Base-by-base conservation (phyloP, 2,797 vertebrate genomes). In the Sebastolobus alascanus region DNA sequence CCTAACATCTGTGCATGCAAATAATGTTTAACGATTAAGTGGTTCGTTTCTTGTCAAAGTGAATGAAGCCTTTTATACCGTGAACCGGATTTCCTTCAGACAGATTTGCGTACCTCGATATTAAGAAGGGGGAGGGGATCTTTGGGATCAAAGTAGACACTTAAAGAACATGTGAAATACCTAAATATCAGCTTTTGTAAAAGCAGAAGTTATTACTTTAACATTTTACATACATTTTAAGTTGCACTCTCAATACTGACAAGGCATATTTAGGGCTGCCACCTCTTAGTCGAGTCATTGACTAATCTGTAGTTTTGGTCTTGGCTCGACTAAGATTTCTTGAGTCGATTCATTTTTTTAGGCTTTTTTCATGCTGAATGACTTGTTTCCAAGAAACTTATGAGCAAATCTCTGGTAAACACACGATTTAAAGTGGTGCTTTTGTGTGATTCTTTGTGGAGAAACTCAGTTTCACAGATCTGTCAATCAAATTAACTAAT, bases 1-100 rank as follows among this genome's bases (percentile, higher is more conserved):
- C 2, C 37, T 68, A 77, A 89, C 86, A 92, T 81, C 88, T 91
- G 90, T 75, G 56, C 55, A 91, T 90, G 90, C 63, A 92, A 92
- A 92, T 82, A n/a, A 12, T 27, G 6, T 72, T 54, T 16, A 74
- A 76, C 29, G 22, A 80, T 73, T 25, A 64, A 64, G 22, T 16
- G 56, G 33, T 40, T 68, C 8, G 31, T 82, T 84, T 83, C 69
- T 54, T 29, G 56, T 75, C 8, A 55, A 43, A 55, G 31, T 85
- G 73, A 90, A 91, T 85, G 25, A 64, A 75, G 43, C 22, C 72
- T 82, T 31, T 89, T 73, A 69, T 73, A 2, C n/a, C 50, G 18
- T 9, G 61, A 76, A 43, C 25, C 8, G 3, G 67, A 77, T 65
- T 71, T 84, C 14, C 73, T 79, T 79, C 8, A n/a, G 10, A 27